phyloP scores from a whole-genome alignment of 2,888 invertebrate species.

The Macrosoma leucophasiata region DNA sequence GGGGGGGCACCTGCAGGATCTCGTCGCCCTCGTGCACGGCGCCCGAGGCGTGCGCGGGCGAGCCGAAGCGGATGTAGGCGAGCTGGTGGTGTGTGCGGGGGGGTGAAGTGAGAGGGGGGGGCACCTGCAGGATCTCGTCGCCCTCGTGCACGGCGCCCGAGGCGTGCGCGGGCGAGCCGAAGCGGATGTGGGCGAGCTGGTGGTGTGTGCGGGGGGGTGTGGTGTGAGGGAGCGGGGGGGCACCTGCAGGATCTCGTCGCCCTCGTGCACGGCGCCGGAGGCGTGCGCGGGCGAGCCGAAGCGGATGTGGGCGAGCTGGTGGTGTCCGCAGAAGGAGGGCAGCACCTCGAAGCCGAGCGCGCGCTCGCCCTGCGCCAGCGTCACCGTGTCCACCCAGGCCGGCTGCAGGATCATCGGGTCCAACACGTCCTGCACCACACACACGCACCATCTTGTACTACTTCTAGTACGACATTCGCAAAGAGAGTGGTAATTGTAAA shows the following conservation, averaged over 20 bases:
- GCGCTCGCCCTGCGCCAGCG: conserved; percentile 89
- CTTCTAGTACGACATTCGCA: no score
- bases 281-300: conserved; percentile 94
- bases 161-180: conserved; percentile 93
- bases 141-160: conserved; percentile 95
- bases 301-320: conserved; percentile 91
- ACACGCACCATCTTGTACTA: no score
- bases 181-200: conserved; percentile 92
- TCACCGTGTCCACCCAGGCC: conserved; percentile 91
- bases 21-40: conserved; percentile 97
- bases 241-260: conserved; percentile 97
- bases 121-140: conserved; percentile 95
- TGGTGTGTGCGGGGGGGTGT: conserved; percentile 79
- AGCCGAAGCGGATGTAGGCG: conserved; percentile 91
- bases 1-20: conserved; percentile 85
- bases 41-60: conserved; percentile 93
- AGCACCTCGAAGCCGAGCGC: conserved; percentile 93
- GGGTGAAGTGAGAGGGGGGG: conserved; percentile 83
- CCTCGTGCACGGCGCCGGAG: conserved; percentile 93
- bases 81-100: conserved; percentile 86
- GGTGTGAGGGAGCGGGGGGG: no score
- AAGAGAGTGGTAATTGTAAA: no score
- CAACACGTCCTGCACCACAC: conserved; percentile 77
- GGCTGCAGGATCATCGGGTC: conserved; percentile 96
- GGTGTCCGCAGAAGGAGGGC: conserved; percentile 85